Evolutionary conservation across 2,113 vertebrate genomes (phyloP).

Genomic region (Philantomba maxwellii): DNA sequence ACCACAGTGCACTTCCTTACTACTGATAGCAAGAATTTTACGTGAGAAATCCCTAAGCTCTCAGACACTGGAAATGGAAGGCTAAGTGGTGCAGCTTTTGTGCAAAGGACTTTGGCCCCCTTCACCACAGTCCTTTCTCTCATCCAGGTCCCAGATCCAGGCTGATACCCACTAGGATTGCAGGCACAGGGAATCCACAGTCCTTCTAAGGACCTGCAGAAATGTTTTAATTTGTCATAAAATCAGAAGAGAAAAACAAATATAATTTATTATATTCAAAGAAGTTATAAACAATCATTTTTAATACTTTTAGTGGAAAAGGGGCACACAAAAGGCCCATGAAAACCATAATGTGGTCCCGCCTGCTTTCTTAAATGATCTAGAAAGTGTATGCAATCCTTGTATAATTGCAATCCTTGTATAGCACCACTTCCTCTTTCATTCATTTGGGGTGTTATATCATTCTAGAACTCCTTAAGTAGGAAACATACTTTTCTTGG

Average conservation of each 20-base stretch:
- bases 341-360: neutral
- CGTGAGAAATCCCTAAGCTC: neutral
- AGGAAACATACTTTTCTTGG: slow-evolving; percentile 1
- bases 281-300: neutral
- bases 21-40: neutral
- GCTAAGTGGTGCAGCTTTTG: neutral
- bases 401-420: neutral
- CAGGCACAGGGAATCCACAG: neutral
- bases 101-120: neutral
- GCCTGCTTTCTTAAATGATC: neutral
- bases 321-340: neutral
- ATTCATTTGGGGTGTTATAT: neutral
- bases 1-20: neutral
- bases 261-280: neutral
- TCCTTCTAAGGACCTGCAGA: neutral
- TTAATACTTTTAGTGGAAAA: neutral
- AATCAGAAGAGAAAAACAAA: neutral
- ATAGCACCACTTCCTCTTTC: neutral
- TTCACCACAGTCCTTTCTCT: neutral
- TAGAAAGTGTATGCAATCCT: neutral
- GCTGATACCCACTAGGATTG: neutral
- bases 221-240: neutral
- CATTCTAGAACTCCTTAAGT: neutral
- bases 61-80: neutral
- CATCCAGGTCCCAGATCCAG: neutral